Base-by-base conservation (phyloP, 2,113 vertebrate genomes). In the Thunnus maccoyii region DNA sequence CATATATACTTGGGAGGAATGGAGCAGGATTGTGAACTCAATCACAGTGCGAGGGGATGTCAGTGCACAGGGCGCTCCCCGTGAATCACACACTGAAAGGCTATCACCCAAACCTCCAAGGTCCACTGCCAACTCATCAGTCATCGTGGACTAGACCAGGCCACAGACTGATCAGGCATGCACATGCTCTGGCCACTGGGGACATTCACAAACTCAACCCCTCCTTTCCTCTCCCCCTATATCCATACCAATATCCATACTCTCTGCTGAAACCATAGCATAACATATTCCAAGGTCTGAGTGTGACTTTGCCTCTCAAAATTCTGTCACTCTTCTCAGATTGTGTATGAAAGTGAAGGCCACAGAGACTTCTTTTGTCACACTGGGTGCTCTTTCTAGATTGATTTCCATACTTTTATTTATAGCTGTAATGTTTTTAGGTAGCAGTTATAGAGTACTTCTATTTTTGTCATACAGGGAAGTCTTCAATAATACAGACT, bases 91-190 rank as follows among this genome's bases (percentile, higher is more conserved):
- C 91, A 78, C 93, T 92, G 93, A 95, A 95, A 95, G 92, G 92
- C 92, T 93, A 94, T 94, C 93, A 93, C 93, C 93, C 90, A 94
- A 95, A 95, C 91, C 94, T 93, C 94, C 89, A 94, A 94, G 94
- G 94, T 93, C 93, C 92, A 87, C 90, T 86, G 83, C 93, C 88
- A 91, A 87, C 91, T 94, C 94, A 94, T 95, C 93, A 93, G 90
- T 95, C 93, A 94, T 92, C 75, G 54, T 6, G 67, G 89, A 90
- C 89, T 91, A 86, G 91, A 85, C 90, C 85, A 50, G 80, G 83
- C 89, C 87, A 73, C 80, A 41, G 82, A 90, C 90, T 83, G 88
- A 94, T 92, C 93, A 94, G 87, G 88, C 93, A 88, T 92, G 89
- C 92, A 94, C 92, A 60, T 58, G 57, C 83, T 83, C 72, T 74